Base-by-base conservation (phyloP, 2,888 invertebrate genomes). In the Blastobasis lacticolella region DNA sequence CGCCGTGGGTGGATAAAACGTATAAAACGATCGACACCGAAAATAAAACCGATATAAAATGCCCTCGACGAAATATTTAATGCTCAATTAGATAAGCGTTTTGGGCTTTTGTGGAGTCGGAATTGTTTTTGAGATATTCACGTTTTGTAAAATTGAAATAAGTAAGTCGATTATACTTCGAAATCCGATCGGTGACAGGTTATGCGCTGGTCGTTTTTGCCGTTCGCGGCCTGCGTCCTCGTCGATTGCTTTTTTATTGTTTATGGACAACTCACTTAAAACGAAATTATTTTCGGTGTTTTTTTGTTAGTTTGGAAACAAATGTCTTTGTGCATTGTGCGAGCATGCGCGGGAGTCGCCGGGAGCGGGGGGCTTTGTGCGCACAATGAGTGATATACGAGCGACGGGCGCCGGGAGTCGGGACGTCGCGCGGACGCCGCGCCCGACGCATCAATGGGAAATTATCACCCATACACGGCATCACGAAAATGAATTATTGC, bases 331-430 rank as follows among this genome's bases (percentile, higher is more conserved):
- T 84, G 69, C 74, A 70, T 74, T 70, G 77, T 71, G 73, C 80
- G 81, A 78, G 79, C 68, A 69, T 70, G 67, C 69, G 62, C 69
- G 70, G 69, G 69, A 69, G 67, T 70, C 83, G 64, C 66, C 77
- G 78, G 83, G 79, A 81, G 84, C 81, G 67, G 67, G 61, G 66
- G 65, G 74, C 81, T 77, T 86, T 86, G 85, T 86, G 78, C 73
- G 79, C 84, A 86, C 86, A 84, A 84, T 85, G 86, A 86, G 81
- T 86, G 87, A 87, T 88, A 87, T 87, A 88, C 82, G 85, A 81
- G 75, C 78, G 83, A 79, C 77, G 77, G 81, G 76, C 78, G 83
- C 78, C 77, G 77, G 81, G 76, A 79, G 80, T 81, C 77, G 73
- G 77, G 86, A 86, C 85, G 86, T 85, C 85, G 80, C 78, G 70